Evolutionary conservation across 2,888 invertebrate genomes (phyloP), one percentile per base, ranked within the genome.

Genomic region (Drosophila testacea): DNA sequence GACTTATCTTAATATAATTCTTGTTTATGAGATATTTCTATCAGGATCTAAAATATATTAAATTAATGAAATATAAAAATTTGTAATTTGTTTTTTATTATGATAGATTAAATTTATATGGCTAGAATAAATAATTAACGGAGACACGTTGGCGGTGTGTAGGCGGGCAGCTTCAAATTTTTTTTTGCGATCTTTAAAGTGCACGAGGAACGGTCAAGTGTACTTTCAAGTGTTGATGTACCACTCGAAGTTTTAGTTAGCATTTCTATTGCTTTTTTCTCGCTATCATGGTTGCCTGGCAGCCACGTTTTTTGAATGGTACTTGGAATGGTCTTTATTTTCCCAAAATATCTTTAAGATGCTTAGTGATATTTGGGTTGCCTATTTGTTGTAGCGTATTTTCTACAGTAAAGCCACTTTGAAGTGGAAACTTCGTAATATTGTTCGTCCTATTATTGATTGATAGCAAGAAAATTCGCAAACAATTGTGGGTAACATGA

Each of bases 141-240:
- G 11, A 38, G 10, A n/a, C 3, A 28, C 36, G n/a, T 44, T 39
- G 16, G 16, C 16, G 16, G 39, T 5, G 39, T 11, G 30, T 48
- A 30, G 5, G 28, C 6, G 44, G 11, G 16, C 16, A 7, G 47
- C 27, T 7, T 6, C 6, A 4, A n/a, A 34, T 4, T 7, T 4
- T 6, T 10, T 10, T 2, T 10, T 41, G 1, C 13, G 28, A 61
- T 34, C 34, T 28, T 63, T 34, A 60, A 60, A 47, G 34, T 60
- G 41, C 27, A 16, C 27, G 10, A 51, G 39, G 6, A 42, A 54
- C 13, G 27, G 55, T 60, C 47, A 64, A 76, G 50, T 61, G 39
- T 36, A 28, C 46, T 13, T 36, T 75, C 38, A 66, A 74, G 70
- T 79, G 76, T 79, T 77, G 75, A 70, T 60, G 66, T 63, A 56